phyloP scores from a whole-genome alignment of 2,888 invertebrate genomes.

The Cartodere bifasciata region DNA sequence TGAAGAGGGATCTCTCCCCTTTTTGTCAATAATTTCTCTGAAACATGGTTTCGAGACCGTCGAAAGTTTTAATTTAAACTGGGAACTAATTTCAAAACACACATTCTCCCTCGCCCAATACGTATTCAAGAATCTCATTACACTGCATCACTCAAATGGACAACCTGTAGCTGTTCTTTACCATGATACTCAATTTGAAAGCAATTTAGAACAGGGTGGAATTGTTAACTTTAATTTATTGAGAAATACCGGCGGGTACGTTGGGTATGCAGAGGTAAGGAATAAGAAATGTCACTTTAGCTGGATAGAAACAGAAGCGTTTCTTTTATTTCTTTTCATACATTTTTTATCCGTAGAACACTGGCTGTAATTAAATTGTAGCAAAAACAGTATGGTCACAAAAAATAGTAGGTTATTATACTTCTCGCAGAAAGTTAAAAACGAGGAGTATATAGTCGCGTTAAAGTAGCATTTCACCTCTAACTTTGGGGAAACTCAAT shows the following conservation, averaged over 20 bases:
- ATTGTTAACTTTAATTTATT: conserved; percentile 81
- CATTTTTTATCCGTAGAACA: no score
- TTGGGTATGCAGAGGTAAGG: conserved; percentile 82
- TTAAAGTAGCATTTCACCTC: no score
- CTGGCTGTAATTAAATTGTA: no score
- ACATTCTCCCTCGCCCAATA: conserved; percentile 66
- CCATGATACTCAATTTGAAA: conserved; percentile 54
- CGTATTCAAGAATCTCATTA: conserved; percentile 48
- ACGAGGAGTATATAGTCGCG: no score
- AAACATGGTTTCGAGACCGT: conserved; percentile 72
- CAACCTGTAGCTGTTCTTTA: conserved; percentile 57
- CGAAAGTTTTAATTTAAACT: conserved; percentile 48
- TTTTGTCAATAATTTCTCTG: conserved; percentile 69
- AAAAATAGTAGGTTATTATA: no score
- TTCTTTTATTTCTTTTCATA: no score
- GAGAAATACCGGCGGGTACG: conserved; percentile 59
- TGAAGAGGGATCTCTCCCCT: conserved; percentile 90
- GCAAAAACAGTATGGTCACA: no score
- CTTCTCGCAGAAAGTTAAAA: no score
- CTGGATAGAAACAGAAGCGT: no score
- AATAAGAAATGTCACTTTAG: no score
- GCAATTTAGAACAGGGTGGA: conserved; percentile 59
- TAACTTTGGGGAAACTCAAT: no score
- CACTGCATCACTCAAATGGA: conserved; percentile 61
- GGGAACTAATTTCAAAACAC: conserved; percentile 56